These are phyloP conservation scores for Phodopus roborovskii DNA, from an alignment of 2,113 vertebrate genomes.

Conservation along the genomic window DNA sequence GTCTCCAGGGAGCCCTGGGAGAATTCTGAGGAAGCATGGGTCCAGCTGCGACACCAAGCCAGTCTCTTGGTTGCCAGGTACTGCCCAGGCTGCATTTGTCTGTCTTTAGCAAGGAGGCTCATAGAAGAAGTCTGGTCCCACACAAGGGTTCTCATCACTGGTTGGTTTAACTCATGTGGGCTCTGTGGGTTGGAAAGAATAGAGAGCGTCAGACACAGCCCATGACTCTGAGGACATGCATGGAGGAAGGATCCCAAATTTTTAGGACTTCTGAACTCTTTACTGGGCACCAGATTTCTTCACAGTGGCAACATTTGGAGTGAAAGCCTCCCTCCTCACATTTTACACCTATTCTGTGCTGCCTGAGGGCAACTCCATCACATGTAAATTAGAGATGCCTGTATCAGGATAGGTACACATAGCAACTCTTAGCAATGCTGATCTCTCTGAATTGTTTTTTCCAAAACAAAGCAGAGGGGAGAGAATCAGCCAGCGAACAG, in stretches of 20 bases:
- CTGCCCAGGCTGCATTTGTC: background rate
- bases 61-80: background rate
- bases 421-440: background rate
- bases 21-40: constrained; percentile 11
- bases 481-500: background rate
- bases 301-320: background rate
- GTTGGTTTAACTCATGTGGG: background rate
- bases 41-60: background rate
- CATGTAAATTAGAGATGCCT: background rate
- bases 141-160: background rate
- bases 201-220: background rate
- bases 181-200: background rate
- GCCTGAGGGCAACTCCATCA: background rate
- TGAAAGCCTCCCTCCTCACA: background rate
- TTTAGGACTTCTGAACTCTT: background rate
- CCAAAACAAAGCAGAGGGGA: background rate
- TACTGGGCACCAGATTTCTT: background rate
- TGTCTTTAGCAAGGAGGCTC: background rate
- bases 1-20: constrained; percentile 59
- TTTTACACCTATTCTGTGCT: background rate
- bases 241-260: background rate
- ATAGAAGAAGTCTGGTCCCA: background rate
- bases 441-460: constrained; percentile 21
- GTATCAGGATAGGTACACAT: background rate
- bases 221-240: background rate